Conservation (phyloP, 2,888 invertebrate genomes). For the Ectemnius lituratus region DNA sequence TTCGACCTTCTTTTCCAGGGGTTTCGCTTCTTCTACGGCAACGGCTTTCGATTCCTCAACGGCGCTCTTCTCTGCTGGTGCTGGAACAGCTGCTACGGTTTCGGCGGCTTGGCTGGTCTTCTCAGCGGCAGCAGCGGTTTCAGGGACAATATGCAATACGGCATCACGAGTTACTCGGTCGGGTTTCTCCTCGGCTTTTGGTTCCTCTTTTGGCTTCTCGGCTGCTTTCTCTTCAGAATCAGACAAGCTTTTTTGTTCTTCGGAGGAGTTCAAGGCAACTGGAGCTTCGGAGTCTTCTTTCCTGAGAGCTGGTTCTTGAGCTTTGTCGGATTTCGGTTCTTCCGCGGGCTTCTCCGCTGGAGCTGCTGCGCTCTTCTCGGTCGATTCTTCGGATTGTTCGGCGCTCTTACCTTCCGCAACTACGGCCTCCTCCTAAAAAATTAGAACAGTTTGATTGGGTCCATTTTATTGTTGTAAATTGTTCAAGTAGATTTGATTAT, state of each 20-base stretch:
- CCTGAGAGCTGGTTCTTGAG: slow-evolving; percentile 35
- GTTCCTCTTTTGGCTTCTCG: slow-evolving; percentile 54
- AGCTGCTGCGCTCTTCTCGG: slow-evolving; percentile 40
- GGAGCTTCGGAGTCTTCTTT: slow-evolving; percentile 42
- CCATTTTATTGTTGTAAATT: no score
- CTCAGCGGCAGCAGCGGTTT: slow-evolving; percentile 28
- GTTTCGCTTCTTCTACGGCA: slow-evolving; percentile 36
- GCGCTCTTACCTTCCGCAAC: slow-evolving; percentile 55
- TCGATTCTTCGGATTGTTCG: slow-evolving; percentile 44
- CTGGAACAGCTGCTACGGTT: slow-evolving; percentile 2
- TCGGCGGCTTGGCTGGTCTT: slow-evolving; percentile 18
- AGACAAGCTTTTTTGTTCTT: slow-evolving; percentile 35
- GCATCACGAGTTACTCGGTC: slow-evolving; percentile 72
- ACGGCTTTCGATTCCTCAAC: slow-evolving; percentile 41
- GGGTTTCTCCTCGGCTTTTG: slow-evolving; percentile 69
- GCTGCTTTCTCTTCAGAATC: slow-evolving; percentile 44
- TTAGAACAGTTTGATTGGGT: not conserved
- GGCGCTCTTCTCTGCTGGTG: slow-evolving; percentile 35
- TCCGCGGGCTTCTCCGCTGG: slow-evolving; percentile 51
- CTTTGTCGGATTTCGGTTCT: slow-evolving; percentile 23
- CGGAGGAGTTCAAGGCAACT: slow-evolving; percentile 42
- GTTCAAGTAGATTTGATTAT: not conserved
- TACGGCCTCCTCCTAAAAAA: slow-evolving; percentile 45
- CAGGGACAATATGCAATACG: slow-evolving; percentile 57
- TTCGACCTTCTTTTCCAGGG: slow-evolving; percentile 35